Evolutionary conservation across 1,140 invertebrate species (phyloP), one percentile per base, ranked within the genome.

Genomic region (Zeugodacus cucurbitae): DNA sequence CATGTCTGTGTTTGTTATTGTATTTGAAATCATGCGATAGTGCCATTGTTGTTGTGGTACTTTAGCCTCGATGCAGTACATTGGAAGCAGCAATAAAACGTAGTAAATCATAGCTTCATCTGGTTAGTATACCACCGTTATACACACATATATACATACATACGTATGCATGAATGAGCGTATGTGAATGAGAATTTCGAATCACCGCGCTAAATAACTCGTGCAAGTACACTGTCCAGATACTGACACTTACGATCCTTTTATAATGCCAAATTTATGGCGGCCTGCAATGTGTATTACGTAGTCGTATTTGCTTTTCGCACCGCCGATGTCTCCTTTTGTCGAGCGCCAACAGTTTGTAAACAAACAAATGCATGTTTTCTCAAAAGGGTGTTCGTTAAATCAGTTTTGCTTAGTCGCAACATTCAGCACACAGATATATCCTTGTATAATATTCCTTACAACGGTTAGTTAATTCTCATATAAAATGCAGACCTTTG

Each of bases 261-360:
- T 82, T 82, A 82, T 82, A 82, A 48, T 26, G 26, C 6, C 74
- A 29, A 41, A 82, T 74, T 74, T 74, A 74, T 74, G 20, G n/a
- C n/a, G 70, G 14, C 14, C 26, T 62, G 59, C 22, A 26, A 67
- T 34, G 29, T 67, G 62, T 4, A 3, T 8, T 10, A 67, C 62
- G 32, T 67, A 22, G 34, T 41, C 4, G 22, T 29, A 22, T 41
- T 54, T 54, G 48, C 48, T 4, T 54, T 82, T 22, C 3, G 17
- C 74, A 41, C 7, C 41, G 4, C 44, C 7, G 58, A 7, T 26
- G n/a, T 48, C 29, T 82, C 22, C 41, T 44, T 44, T 48, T 41
- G 32, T 37, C 20, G 3, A 41, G 67, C 34, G 6, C 22, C 26
- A 67, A 74, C 48, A 48, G 74, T 37, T 26, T 82, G 22, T 48